A percentile compares a stretch with the other conserved stretches of the same genome.
Conservation (phyloP, 2,113 vertebrate genomes). For the Hiodon alosoides region DNA sequence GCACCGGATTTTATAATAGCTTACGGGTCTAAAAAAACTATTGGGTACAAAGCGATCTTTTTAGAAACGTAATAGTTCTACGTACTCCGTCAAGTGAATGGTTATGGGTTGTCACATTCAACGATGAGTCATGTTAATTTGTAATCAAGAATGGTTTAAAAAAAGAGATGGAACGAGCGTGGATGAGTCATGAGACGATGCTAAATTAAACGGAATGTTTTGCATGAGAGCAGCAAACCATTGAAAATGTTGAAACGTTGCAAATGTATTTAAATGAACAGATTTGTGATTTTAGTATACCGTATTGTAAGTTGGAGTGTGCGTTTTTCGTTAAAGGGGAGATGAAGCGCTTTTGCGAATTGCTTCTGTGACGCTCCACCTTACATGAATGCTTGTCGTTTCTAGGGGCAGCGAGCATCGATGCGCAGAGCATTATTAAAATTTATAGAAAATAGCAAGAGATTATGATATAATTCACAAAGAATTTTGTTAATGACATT, state of each 20-base stretch:
- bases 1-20: no score
- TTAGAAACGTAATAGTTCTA: no score
- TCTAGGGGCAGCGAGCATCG: conserved; percentile 3
- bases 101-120: conserved; percentile 17
- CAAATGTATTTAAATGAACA: background rate
- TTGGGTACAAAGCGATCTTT: no score
- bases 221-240: background rate
- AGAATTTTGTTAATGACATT: background rate
- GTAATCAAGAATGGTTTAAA: conserved; percentile 17
- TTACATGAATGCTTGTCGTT: background rate
- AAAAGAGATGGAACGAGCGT: conserved; percentile 16
- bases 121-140: conserved; percentile 25
- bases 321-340: background rate
- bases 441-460: no score
- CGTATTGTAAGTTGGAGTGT: background rate
- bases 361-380: conserved; percentile 2
- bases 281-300: background rate
- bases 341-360: background rate
- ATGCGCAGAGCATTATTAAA: background rate
- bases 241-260: background rate
- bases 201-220: background rate
- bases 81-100: background rate
- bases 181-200: conserved; percentile 15
- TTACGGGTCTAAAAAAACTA: no score
- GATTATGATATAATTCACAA: background rate